These are phyloP conservation scores for Girardinichthys multiradiatus DNA, from an alignment of 2,113 vertebrate genomes.

Conservation along the genomic window DNA sequence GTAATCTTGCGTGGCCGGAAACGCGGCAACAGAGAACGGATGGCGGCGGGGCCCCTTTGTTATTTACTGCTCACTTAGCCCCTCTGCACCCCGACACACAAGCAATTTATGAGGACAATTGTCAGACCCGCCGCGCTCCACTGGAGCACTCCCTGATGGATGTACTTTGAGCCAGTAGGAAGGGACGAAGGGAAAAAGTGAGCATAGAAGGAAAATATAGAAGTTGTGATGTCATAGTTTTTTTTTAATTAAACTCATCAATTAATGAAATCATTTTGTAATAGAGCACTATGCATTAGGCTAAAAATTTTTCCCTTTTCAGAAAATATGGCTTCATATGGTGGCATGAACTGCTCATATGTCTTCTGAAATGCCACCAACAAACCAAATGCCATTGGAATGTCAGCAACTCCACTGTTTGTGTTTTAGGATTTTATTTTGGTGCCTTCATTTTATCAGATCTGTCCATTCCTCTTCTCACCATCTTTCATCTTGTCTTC, in stretches of 20 bases:
- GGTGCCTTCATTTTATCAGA: constrained; percentile 39
- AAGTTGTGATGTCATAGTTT: constrained; percentile 55
- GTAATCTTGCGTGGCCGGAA: constrained; percentile 82
- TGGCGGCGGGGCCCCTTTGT: constrained; percentile 75
- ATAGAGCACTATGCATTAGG: neutral
- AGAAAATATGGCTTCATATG: constrained; percentile 4
- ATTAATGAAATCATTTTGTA: constrained; percentile 13
- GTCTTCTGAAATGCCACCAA: constrained; percentile 71
- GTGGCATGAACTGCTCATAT: constrained; percentile 44
- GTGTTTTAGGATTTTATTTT: constrained; percentile 58
- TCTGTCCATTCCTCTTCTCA: constrained; percentile 19
- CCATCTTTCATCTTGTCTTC: constrained; percentile 12
- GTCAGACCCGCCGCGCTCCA: constrained; percentile 73
- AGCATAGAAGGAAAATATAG: constrained; percentile 48
- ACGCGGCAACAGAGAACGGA: constrained; percentile 61
- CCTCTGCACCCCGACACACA: constrained; percentile 74
- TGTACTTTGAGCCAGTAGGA: constrained; percentile 56
- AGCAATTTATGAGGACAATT: constrained; percentile 88
- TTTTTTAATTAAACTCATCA: constrained; percentile 54
- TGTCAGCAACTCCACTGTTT: constrained; percentile 68
- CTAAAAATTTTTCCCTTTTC: constrained; percentile 19
- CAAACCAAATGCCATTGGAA: constrained; percentile 75
- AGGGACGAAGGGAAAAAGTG: constrained; percentile 36
- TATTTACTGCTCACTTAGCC: constrained; percentile 88
- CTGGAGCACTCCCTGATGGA: constrained; percentile 81